Conservation (phyloP, 53 echinoderm and acorn worm genomes). For the Patiria pectinifera region DNA sequence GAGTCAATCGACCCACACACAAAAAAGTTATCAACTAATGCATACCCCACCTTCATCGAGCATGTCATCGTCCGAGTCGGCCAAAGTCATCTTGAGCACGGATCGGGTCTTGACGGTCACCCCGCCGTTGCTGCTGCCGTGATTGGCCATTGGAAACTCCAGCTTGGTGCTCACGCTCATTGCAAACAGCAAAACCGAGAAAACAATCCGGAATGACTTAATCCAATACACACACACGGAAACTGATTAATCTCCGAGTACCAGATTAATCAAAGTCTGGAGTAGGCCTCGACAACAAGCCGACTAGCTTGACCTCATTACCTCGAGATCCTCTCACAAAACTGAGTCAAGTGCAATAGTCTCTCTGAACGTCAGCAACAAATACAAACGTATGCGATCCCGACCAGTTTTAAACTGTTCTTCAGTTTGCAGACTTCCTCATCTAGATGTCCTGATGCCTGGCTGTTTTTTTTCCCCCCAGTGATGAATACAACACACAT, state of each 20-base stretch:
- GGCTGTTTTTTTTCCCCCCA: background rate
- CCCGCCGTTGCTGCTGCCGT: background rate
- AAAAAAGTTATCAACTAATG: background rate
- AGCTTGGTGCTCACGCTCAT: conserved; percentile 38
- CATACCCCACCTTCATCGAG: conserved; percentile 31
- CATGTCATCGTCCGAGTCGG: conserved; percentile 41
- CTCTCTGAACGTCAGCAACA: background rate
- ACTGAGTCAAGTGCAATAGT: background rate
- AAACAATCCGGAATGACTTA: background rate
- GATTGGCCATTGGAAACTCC: conserved; percentile 21
- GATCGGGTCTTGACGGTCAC: conserved; percentile 25
- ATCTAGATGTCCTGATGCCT: background rate
- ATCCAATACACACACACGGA: background rate
- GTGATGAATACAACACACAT: background rate
- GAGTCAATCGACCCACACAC: too few relatives aligned
- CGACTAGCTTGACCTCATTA: background rate
- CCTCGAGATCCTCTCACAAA: background rate
- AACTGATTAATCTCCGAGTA: background rate
- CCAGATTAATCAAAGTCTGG: background rate
- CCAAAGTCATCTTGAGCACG: conserved; percentile 37
- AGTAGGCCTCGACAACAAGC: background rate
- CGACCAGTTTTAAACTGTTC: too few relatives aligned
- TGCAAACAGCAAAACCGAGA: background rate
- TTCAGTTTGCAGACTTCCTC: background rate
- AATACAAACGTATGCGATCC: background rate